Evolutionary conservation across 2,888 invertebrate species (phyloP).

Genomic region (Drosophila monieri): DNA sequence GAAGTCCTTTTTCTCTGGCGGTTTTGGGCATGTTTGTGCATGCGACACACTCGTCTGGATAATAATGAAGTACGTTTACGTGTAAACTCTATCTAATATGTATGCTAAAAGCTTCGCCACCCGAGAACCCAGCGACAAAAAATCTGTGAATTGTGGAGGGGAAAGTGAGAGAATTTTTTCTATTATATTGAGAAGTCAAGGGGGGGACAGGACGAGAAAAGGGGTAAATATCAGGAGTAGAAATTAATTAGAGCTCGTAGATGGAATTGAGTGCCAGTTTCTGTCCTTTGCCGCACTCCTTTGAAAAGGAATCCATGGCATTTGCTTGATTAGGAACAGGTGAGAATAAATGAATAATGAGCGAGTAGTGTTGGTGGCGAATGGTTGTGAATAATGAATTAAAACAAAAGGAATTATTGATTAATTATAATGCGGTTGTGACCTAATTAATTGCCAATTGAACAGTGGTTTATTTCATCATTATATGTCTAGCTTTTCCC

Average conservation of each 20-base stretch:
- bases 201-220: slow-evolving; percentile 6
- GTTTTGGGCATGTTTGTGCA: slow-evolving; percentile 66
- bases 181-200: slow-evolving; percentile 17
- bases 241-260: slow-evolving; percentile 46
- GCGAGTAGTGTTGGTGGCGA: slow-evolving; percentile 18
- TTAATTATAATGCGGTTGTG: slow-evolving; percentile 8
- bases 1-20: slow-evolving; percentile 34
- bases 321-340: slow-evolving; percentile 20
- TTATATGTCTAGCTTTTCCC: not conserved
- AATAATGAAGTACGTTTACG: slow-evolving; percentile 77
- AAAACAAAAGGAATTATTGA: slow-evolving; percentile 22
- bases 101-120: slow-evolving; percentile 67
- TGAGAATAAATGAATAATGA: slow-evolving; percentile 26
- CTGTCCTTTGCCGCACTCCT: slow-evolving; percentile 4
- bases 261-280: slow-evolving; percentile 18
- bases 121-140: slow-evolving; percentile 11
- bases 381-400: slow-evolving; percentile 28
- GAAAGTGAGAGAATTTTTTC: slow-evolving; percentile 21
- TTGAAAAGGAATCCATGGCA: slow-evolving; percentile 7
- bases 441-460: not conserved
- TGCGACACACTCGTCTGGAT: slow-evolving; percentile 77
- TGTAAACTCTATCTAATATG: slow-evolving; percentile 79
- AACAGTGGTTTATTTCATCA: not conserved
- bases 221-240: slow-evolving; percentile 27
- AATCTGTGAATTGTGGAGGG: slow-evolving; percentile 4